Evolutionary conservation across 2,113 vertebrate species (phyloP).

Genomic region (Chlorodrepanis virens): DNA sequence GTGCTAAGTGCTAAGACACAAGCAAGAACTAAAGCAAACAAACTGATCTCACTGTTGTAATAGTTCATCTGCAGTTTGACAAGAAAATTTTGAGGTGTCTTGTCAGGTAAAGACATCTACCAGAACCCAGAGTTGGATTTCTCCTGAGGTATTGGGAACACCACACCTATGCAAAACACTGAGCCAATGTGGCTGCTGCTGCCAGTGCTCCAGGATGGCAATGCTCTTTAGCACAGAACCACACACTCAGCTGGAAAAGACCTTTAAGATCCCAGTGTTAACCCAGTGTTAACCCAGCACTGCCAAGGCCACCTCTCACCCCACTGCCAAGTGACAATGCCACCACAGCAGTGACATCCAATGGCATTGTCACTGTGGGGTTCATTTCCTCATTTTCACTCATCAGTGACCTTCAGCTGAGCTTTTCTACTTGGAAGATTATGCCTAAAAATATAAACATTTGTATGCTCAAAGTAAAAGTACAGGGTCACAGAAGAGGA

Average conservation of each 20-base stretch:
- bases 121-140: not conserved
- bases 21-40: not conserved
- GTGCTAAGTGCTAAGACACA: not conserved
- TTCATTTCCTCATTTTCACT: not conserved
- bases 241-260: not conserved
- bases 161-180: not conserved
- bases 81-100: not conserved
- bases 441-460: not conserved
- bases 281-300: not conserved
- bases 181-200: not conserved
- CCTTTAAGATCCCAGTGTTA: fast-evolving
- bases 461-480: not conserved
- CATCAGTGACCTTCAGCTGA: not conserved
- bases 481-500: not conserved
- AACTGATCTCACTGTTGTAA: not conserved
- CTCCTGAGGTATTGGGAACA: not conserved
- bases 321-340: fast-evolving
- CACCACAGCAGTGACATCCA: not conserved
- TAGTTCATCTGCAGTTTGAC: not conserved
- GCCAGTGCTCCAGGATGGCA: fast-evolving
- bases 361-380: fast-evolving
- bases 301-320: not conserved
- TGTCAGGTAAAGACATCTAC: not conserved
- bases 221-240: not conserved
- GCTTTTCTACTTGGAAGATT: not conserved